Evolutionary conservation across 1,140 invertebrate genomes (phyloP).

Genomic region (Orius insidiosus): DNA sequence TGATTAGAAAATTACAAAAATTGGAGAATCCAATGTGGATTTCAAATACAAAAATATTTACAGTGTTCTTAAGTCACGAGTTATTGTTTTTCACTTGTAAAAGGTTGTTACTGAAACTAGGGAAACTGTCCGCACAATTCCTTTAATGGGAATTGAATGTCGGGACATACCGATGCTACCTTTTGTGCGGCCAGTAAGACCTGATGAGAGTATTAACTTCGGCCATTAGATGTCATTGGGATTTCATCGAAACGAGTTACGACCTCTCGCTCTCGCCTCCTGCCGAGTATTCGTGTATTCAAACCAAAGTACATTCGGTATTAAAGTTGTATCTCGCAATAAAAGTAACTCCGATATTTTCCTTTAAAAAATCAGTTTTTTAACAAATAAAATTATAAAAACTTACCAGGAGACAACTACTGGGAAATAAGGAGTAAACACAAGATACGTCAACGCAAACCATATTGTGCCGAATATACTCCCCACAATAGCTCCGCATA

Average conservation of each 20-base stretch:
- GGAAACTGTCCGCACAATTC: no score
- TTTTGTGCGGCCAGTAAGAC: constrained; percentile 18
- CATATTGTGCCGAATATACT: constrained; percentile 47
- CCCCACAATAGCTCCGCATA: constrained; percentile 56
- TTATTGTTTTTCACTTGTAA: no score
- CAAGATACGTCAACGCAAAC: constrained; percentile 59
- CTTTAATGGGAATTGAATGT: no score
- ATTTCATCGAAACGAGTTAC: constrained; percentile 76
- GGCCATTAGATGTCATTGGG: constrained; percentile 46
- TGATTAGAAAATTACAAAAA: no score
- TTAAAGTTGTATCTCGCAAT: constrained; percentile 74
- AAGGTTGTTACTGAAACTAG: no score
- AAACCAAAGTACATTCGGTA: constrained; percentile 88
- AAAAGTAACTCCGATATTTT: constrained; percentile 72
- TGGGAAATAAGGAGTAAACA: constrained; percentile 74
- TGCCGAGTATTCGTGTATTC: constrained; percentile 78
- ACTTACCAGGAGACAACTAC: constrained; percentile 69
- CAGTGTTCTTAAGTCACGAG: no score
- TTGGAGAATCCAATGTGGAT: no score
- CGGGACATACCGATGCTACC: constrained; percentile 14
- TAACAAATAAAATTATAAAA: constrained; percentile 12
- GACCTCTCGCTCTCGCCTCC: constrained; percentile 57
- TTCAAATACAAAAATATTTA: no score
- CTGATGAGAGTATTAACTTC: constrained; percentile 10
- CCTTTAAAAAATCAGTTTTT: constrained; percentile 35